Evolutionary conservation across 2,797 vertebrate species (phyloP).

Genomic region (Hirundo rustica): DNA sequence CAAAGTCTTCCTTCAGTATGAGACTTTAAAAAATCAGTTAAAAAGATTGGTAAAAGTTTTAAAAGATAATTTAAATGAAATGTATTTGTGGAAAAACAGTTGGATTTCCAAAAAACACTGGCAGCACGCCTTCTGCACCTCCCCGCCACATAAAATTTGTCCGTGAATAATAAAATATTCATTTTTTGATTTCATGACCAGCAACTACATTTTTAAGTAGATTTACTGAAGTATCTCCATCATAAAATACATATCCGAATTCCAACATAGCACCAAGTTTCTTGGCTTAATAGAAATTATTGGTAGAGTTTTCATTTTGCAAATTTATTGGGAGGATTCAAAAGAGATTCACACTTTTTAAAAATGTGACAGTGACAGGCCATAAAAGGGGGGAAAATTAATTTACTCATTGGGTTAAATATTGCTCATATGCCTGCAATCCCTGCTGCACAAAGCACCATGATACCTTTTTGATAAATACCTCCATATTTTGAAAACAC

Average conservation of each 20-base stretch:
- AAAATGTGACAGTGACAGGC: not conserved
- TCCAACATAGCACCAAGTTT: not conserved
- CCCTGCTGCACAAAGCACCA: not conserved
- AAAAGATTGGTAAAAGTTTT: not conserved
- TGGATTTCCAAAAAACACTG: not conserved
- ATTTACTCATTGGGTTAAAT: not conserved
- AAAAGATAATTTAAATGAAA: not conserved
- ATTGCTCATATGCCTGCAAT: not conserved
- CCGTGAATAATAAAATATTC: not conserved
- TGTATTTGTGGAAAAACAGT: not conserved
- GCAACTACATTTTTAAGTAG: not conserved
- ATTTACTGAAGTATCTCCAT: not conserved
- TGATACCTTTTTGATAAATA: not conserved
- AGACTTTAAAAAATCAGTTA: not conserved
- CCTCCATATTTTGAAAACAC: not conserved
- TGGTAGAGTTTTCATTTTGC: not conserved
- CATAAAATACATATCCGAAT: not conserved
- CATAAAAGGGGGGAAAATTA: not conserved
- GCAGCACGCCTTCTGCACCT: accelerated
- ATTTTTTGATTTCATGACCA: not conserved
- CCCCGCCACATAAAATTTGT: not conserved
- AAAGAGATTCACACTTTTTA: not conserved
- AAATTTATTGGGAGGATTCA: not conserved
- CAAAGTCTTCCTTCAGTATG: not conserved
- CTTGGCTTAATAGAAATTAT: not conserved